Percentiles rank a stretch among this genome's conserved stretches.
phyloP scores from a whole-genome alignment of 2,888 invertebrate genomes.

The Acleris holmiana region DNA sequence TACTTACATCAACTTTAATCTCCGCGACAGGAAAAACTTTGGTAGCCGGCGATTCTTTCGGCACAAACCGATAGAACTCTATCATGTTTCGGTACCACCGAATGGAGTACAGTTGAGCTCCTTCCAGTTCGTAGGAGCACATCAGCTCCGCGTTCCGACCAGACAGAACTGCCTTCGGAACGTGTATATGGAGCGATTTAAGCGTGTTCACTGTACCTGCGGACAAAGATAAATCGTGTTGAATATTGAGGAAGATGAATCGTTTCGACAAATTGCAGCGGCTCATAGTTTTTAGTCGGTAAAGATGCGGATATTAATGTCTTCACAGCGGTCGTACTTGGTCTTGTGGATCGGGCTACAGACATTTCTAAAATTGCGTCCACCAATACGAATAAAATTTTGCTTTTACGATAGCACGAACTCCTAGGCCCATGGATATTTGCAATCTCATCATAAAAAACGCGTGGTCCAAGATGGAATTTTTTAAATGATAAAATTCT shows the following conservation, averaged over 20 bases:
- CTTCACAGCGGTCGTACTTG: too few relatives aligned
- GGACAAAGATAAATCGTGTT: slow-evolving; percentile 43
- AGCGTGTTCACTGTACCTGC: slow-evolving; percentile 75
- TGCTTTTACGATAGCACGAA: too few relatives aligned
- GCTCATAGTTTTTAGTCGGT: slow-evolving; percentile 10
- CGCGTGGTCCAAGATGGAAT: too few relatives aligned
- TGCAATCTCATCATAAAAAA: too few relatives aligned
- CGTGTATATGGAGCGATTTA: slow-evolving; percentile 77
- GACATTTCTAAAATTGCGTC: too few relatives aligned
- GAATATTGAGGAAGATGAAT: slow-evolving; percentile 32
- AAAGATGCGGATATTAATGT: slow-evolving; percentile 1
- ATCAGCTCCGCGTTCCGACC: slow-evolving; percentile 80
- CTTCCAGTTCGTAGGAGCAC: slow-evolving; percentile 85
- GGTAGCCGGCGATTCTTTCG: slow-evolving; percentile 89
- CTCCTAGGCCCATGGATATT: too few relatives aligned
- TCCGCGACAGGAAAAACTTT: slow-evolving; percentile 88
- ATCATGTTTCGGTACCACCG: slow-evolving; percentile 90
- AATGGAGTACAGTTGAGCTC: slow-evolving; percentile 88
- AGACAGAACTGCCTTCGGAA: slow-evolving; percentile 81
- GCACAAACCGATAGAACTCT: slow-evolving; percentile 91
- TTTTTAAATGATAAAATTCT: too few relatives aligned
- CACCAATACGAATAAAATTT: too few relatives aligned
- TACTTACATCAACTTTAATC: slow-evolving; percentile 90
- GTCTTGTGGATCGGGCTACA: too few relatives aligned
- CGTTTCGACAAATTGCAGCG: slow-evolving; percentile 27